These are phyloP conservation scores for Limnodromus scolopaceus DNA, from an alignment of 2,797 vertebrate species.

Conservation along the genomic window DNA sequence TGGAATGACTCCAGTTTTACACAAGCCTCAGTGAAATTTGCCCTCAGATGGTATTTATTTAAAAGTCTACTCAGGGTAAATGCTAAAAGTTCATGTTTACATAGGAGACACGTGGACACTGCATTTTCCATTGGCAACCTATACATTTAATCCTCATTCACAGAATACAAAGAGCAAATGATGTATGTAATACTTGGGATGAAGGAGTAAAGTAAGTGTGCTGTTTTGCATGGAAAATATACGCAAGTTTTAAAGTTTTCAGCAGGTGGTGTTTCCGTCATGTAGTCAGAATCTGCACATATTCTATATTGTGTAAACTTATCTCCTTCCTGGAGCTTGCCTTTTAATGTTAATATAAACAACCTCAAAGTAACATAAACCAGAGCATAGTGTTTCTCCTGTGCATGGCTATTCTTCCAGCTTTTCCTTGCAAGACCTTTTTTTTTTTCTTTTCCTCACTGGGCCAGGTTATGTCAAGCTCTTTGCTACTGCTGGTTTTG, in stretches of 20 bases:
- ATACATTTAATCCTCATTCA: background rate
- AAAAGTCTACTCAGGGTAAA: background rate
- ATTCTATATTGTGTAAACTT: background rate
- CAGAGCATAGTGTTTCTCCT: constrained; percentile 1
- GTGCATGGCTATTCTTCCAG: background rate
- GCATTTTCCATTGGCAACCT: background rate
- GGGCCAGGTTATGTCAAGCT: background rate
- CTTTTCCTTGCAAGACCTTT: background rate
- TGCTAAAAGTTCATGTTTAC: constrained; percentile 24
- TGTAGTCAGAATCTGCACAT: background rate
- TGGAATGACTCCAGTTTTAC: background rate
- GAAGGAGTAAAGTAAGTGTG: background rate
- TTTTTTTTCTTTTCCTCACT: background rate
- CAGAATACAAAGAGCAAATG: background rate
- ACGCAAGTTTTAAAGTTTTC: background rate
- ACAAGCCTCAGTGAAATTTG: background rate
- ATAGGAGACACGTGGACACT: background rate
- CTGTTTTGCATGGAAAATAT: background rate
- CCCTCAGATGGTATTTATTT: constrained; percentile 6
- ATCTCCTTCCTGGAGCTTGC: background rate
- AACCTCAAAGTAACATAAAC: background rate
- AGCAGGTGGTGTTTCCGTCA: background rate
- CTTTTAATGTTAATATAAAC: constrained; percentile 22
- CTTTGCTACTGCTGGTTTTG: background rate
- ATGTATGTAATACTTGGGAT: background rate